phyloP scores from a whole-genome alignment of 2,113 vertebrate species.

The Apodemus speciosus region DNA sequence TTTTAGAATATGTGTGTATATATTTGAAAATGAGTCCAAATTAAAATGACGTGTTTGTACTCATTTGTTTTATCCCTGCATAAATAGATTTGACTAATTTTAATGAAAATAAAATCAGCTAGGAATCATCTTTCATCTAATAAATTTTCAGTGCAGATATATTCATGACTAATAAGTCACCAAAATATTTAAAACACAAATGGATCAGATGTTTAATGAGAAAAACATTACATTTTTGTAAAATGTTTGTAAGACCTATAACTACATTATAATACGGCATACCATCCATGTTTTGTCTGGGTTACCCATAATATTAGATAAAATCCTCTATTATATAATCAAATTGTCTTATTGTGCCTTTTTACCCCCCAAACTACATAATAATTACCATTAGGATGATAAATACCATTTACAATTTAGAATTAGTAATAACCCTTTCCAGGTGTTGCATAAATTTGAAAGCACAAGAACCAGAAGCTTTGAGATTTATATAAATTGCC shows the following conservation, averaged over 20 bases:
- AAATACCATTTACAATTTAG: conserved; percentile 32
- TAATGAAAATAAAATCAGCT: conserved; percentile 56
- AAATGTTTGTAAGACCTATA: conserved; percentile 14
- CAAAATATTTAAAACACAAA: conserved; percentile 58
- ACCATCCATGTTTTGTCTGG: conserved; percentile 48
- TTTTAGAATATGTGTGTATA: not conserved
- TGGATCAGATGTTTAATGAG: conserved; percentile 44
- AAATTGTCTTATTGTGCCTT: conserved; percentile 37
- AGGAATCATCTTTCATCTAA: conserved; percentile 65
- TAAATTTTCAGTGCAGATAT: conserved; percentile 70
- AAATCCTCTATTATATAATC: conserved; percentile 56
- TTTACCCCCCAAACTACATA: not conserved
- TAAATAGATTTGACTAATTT: conserved; percentile 52
- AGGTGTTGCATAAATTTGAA: conserved; percentile 44
- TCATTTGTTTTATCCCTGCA: not conserved
- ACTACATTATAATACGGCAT: not conserved
- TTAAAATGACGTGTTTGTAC: conserved; percentile 67
- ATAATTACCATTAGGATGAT: conserved; percentile 42
- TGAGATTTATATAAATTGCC: conserved; percentile 61
- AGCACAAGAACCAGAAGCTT: conserved; percentile 50
- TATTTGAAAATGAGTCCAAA: conserved; percentile 63
- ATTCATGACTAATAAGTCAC: conserved; percentile 74
- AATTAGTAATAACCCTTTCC: conserved; percentile 35
- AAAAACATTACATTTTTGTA: conserved; percentile 8
- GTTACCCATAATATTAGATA: conserved; percentile 5